phyloP scores from a whole-genome alignment of 2,797 vertebrate genomes.

The Gadopsis marmoratus region DNA sequence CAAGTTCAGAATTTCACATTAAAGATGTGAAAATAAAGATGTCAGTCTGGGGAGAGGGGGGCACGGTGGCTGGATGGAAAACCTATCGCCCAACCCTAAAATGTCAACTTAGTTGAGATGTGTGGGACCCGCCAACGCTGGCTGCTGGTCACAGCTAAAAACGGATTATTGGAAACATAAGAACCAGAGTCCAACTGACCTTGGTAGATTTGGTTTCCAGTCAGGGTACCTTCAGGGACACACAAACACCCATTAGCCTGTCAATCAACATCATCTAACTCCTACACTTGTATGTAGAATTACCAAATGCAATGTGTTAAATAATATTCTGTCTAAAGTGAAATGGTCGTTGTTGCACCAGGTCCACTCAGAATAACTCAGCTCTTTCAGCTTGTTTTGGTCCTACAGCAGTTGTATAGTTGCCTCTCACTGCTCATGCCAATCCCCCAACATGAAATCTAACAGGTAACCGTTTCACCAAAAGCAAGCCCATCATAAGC shows the following conservation, averaged over 20 bases:
- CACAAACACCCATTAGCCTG: slow-evolving; percentile 27
- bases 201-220: slow-evolving; percentile 74
- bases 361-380: neutral
- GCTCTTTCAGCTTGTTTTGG: neutral
- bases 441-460: neutral
- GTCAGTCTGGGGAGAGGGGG: too few relatives aligned
- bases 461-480: neutral
- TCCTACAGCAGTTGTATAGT: neutral
- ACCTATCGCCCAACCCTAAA: too few relatives aligned
- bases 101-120: neutral
- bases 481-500: neutral
- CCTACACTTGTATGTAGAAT: neutral
- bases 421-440: neutral
- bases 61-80: too few relatives aligned
- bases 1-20: too few relatives aligned
- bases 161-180: slow-evolving; percentile 23
- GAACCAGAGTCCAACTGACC: slow-evolving; percentile 66
- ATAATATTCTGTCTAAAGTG: neutral
- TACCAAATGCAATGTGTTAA: neutral
- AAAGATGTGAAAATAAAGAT: too few relatives aligned
- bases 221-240: slow-evolving; percentile 76
- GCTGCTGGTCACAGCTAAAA: slow-evolving; percentile 11
- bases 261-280: neutral
- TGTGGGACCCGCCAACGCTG: neutral
- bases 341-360: neutral